phyloP scores from a whole-genome alignment of 2,113 vertebrate genomes.

The Larimichthys polyactis region DNA sequence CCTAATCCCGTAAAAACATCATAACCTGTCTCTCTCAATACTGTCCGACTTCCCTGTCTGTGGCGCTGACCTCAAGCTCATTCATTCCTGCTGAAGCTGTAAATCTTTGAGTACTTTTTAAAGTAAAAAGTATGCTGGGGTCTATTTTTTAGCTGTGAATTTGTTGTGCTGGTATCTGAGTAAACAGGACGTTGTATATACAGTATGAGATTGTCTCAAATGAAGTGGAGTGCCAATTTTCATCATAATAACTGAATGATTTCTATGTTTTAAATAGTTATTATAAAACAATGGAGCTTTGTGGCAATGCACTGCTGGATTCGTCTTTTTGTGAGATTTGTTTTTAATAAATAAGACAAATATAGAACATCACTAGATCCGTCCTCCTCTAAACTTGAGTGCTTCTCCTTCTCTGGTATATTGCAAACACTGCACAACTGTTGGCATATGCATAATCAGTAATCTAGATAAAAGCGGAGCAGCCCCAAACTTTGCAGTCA shows the following conservation, averaged over 20 bases:
- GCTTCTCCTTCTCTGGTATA: neutral
- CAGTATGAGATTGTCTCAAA: neutral
- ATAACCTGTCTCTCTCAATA: neutral
- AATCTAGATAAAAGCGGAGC: neutral
- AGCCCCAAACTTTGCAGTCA: conserved; percentile 12
- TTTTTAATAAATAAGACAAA: neutral
- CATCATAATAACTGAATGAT: neutral
- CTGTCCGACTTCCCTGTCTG: neutral
- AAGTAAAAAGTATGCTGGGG: neutral
- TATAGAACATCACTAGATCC: neutral
- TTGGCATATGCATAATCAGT: neutral
- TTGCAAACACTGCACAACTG: neutral
- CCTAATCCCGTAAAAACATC: neutral
- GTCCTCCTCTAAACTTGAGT: neutral
- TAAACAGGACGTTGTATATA: neutral
- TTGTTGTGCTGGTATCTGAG: neutral
- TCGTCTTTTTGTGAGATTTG: neutral
- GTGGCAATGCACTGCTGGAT: neutral
- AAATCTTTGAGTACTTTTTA: neutral
- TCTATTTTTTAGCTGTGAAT: neutral
- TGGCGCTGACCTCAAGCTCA: neutral
- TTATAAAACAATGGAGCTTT: neutral
- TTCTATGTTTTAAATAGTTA: conserved; percentile 3
- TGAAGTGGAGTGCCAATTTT: neutral
- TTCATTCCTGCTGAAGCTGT: neutral